Evolutionary conservation across 2,113 vertebrate genomes (phyloP).

Genomic region (Damaliscus lunatus): DNA sequence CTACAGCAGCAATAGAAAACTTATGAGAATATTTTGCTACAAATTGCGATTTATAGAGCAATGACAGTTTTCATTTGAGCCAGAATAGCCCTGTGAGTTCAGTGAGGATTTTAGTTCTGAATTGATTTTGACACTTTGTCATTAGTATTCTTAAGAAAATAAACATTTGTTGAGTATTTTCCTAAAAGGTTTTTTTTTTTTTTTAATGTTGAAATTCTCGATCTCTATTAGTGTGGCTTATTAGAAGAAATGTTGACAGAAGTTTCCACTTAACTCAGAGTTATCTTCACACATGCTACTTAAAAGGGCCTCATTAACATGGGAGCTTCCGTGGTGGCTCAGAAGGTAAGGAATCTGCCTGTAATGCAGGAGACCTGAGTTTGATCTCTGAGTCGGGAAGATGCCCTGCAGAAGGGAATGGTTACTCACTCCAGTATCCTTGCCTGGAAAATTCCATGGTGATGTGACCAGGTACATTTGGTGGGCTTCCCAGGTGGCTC

Average conservation of each 20-base stretch:
- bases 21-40: background rate
- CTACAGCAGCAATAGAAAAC: background rate
- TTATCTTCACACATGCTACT: background rate
- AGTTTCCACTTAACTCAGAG: background rate
- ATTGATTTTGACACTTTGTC: background rate
- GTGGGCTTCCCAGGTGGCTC: background rate
- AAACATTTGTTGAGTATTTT: background rate
- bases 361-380: background rate
- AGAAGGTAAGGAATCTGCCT: background rate
- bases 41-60: background rate
- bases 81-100: background rate
- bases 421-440: background rate
- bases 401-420: background rate
- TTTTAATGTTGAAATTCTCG: background rate
- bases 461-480: background rate
- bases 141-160: background rate
- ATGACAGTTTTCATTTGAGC: background rate
- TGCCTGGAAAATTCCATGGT: background rate
- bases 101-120: background rate
- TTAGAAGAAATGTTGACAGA: background rate
- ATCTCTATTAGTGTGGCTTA: background rate
- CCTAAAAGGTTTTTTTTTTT: background rate
- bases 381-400: background rate
- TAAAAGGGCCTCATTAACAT: background rate
- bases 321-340: background rate